Base-by-base conservation (phyloP, 2,797 vertebrate genomes). In the Paramormyrops hopkinsi region DNA sequence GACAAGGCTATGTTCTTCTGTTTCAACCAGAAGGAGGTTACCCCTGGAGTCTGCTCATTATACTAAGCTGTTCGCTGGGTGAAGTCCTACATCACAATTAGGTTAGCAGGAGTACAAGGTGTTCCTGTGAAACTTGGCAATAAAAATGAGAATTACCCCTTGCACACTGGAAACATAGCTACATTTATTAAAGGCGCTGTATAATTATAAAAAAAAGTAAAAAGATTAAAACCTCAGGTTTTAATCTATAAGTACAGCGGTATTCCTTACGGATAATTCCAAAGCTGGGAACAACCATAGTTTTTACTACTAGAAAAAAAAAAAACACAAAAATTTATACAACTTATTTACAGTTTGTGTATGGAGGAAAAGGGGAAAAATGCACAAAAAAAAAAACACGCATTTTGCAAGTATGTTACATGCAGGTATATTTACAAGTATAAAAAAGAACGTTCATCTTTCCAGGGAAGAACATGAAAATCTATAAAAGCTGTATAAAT, bases 311-410 rank as follows among this genome's bases (percentile, higher is more conserved):
- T 56, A 37, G 29, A 37, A 88, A 56, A n/a, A 88, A 88, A 19
- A 4, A 50, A 25, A 88, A 54, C 25, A 37, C 12, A 73, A 5
- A 48, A 86, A 50, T 69, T 85, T 89, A 86, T 86, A 89, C 82
- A 89, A 65, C 44, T 54, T 86, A 89, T 89, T 89, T 89, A 89
- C 88, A 89, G 59, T 51, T 89, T 89, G 88, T 56, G 59, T 69
- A 89, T 69, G 59, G 44, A 82, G 51, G 54, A 33, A 83, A 56
- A 12, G 19, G 37, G n/a, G 0, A 25, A 22, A 22, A 84, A 83
- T 22, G 17, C 41, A 22, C 76, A 41, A 79, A 79, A 79, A 29
- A 65, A 69, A 69, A 56, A n/a, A 8, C 56, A 73, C 29, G 3
- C 69, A 37, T 73, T 76, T 46, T 46, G 76, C 76, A 46, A 44